phyloP scores from a whole-genome alignment of 2,888 invertebrate genomes.

The Tholera decimalis region DNA sequence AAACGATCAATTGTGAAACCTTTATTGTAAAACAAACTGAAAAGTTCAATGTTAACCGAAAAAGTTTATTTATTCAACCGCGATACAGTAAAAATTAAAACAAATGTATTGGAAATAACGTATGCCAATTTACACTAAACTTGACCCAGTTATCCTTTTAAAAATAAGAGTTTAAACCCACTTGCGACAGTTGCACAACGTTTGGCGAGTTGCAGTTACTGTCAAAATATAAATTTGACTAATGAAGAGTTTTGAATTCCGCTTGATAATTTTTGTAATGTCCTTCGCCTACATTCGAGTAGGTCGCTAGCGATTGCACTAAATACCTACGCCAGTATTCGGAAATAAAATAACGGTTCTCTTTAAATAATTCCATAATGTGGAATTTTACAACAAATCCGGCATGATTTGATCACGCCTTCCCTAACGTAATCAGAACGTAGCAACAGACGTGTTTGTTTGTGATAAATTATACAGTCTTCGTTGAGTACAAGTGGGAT shows the following conservation, averaged over 20 bases:
- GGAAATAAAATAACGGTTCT: conserved; percentile 22
- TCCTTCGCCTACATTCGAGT: conserved; percentile 54
- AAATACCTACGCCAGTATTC: background rate
- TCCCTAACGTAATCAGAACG: conserved; percentile 14
- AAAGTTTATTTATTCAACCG: conserved; percentile 54
- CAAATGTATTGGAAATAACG: conserved; percentile 37
- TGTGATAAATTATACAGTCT: conserved; percentile 39
- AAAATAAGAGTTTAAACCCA: conserved; percentile 80
- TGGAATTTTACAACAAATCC: conserved; percentile 36
- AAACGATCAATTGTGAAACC: conserved; percentile 51
- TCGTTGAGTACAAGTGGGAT: conserved; percentile 26
- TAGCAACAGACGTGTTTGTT: conserved; percentile 55
- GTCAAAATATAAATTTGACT: conserved; percentile 51
- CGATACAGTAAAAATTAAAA: conserved; percentile 34
- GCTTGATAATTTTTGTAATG: conserved; percentile 22
- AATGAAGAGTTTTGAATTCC: conserved; percentile 45
- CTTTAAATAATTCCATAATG: conserved; percentile 39
- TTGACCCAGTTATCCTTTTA: conserved; percentile 82
- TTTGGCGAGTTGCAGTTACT: conserved; percentile 68
- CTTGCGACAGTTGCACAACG: conserved; percentile 82
- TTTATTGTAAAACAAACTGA: conserved; percentile 41
- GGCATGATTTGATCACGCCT: conserved; percentile 18
- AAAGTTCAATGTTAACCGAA: conserved; percentile 58
- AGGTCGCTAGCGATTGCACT: conserved; percentile 4
- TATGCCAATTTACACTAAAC: conserved; percentile 69